A percentile compares a stretch with the other conserved stretches of the same genome.
These are phyloP conservation scores for Thunnus maccoyii DNA, from an alignment of 2,113 vertebrate genomes.

Conservation along the genomic window DNA sequence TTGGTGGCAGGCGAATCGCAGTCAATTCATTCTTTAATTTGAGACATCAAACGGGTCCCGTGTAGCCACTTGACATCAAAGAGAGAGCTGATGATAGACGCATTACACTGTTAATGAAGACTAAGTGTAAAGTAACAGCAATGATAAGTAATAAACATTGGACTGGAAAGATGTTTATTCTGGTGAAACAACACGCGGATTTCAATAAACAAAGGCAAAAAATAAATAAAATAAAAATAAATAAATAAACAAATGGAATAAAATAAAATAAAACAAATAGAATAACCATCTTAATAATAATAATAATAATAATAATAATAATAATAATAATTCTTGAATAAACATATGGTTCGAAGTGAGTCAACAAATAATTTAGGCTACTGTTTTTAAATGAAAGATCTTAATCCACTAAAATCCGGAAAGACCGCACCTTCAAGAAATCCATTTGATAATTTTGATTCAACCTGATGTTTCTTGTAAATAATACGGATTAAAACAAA, in stretches of 20 bases:
- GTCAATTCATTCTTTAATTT: constrained; percentile 88
- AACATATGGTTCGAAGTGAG: not conserved
- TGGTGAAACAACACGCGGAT: not conserved
- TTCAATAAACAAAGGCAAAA: not conserved
- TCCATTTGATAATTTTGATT: constrained; percentile 66
- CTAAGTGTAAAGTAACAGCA: constrained; percentile 83
- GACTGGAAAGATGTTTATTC: constrained; percentile 53
- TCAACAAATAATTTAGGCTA: constrained; percentile 27
- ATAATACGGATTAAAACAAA: constrained; percentile 91
- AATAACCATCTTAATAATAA: constrained; percentile 24
- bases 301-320: constrained; percentile 19
- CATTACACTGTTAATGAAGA: constrained; percentile 86
- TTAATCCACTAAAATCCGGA: constrained; percentile 57
- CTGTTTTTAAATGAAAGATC: constrained; percentile 52
- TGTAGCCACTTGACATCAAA: constrained; percentile 89
- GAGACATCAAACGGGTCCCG: constrained; percentile 87
- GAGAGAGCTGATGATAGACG: constrained; percentile 84
- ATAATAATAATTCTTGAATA: constrained; percentile 20
- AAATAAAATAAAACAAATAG: not conserved
- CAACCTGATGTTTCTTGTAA: constrained; percentile 86
- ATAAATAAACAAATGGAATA: not conserved
- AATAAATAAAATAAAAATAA: not conserved
- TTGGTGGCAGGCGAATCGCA: constrained; percentile 63
- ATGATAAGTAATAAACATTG: constrained; percentile 78
- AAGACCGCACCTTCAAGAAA: constrained; percentile 57